Evolutionary conservation across 2,888 invertebrate species (phyloP).

Genomic region (Zygaena filipendulae): DNA sequence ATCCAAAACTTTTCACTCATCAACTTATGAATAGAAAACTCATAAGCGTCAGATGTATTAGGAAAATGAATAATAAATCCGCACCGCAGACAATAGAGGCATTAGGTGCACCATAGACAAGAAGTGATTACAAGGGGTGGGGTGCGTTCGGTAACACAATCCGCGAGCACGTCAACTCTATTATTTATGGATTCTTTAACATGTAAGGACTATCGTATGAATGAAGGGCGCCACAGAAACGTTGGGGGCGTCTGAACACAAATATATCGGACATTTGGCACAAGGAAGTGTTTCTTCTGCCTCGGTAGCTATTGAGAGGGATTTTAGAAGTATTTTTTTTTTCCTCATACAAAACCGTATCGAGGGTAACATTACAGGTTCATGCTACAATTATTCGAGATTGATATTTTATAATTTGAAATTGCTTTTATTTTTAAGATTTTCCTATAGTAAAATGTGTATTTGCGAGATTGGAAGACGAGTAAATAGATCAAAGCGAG

Average conservation of each 20-base stretch:
- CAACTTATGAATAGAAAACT: constrained; percentile 33
- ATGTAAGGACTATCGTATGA: constrained; percentile 54
- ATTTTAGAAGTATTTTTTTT: constrained; percentile 28
- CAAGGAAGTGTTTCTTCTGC: constrained; percentile 59
- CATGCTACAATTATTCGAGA: constrained; percentile 2
- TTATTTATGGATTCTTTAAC: constrained; percentile 70
- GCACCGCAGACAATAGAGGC: constrained; percentile 58
- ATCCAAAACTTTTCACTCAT: constrained; percentile 23
- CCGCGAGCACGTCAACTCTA: constrained; percentile 62
- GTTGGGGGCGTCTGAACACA: constrained; percentile 26
- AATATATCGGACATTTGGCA: constrained; percentile 56
- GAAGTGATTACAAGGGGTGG: constrained; percentile 35
- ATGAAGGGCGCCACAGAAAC: constrained; percentile 24
- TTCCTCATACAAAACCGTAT: constrained; percentile 22
- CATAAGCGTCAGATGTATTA: constrained; percentile 55
- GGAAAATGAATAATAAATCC: constrained; percentile 65
- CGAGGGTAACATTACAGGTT: constrained; percentile 21
- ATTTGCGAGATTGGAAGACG: constrained; percentile 27
- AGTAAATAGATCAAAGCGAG: constrained; percentile 45
- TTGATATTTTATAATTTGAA: constrained; percentile 1
- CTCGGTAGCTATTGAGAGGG: constrained; percentile 34
- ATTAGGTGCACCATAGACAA: constrained; percentile 59
- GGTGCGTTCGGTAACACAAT: constrained; percentile 46
- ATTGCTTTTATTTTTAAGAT: too few relatives aligned
- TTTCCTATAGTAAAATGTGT: too few relatives aligned